phyloP scores from a whole-genome alignment of 2,888 invertebrate species.

The Deroplatys truncata region DNA sequence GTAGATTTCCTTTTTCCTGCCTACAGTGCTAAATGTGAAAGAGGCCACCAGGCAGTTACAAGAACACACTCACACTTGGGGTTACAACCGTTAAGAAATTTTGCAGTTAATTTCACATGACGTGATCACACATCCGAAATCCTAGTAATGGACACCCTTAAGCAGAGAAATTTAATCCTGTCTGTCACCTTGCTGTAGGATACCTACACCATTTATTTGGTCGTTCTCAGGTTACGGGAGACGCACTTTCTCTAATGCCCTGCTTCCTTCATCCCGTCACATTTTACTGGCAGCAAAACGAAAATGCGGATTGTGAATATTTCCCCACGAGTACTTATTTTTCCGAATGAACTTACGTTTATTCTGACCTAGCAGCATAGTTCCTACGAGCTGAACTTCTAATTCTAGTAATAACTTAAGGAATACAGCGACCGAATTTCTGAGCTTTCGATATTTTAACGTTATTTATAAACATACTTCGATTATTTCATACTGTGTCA shows the following conservation, averaged over 20 bases:
- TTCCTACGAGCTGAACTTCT: too few relatives aligned
- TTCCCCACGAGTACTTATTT: not conserved
- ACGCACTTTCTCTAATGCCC: not conserved
- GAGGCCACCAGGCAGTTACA: too few relatives aligned
- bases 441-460: too few relatives aligned
- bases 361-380: too few relatives aligned
- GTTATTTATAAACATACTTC: too few relatives aligned
- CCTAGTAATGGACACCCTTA: not conserved
- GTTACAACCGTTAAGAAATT: too few relatives aligned
- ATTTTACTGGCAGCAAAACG: not conserved
- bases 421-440: too few relatives aligned
- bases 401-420: too few relatives aligned
- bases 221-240: not conserved
- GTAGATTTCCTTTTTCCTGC: not conserved
- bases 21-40: too few relatives aligned
- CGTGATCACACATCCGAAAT: not conserved
- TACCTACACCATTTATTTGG: not conserved
- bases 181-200: not conserved
- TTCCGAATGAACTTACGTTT: not conserved
- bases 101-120: not conserved
- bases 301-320: not conserved
- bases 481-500: too few relatives aligned
- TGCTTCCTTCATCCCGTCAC: not conserved
- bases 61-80: too few relatives aligned
- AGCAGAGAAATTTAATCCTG: not conserved